Percentiles rank a stretch among this genome's conserved stretches.
Evolutionary conservation across 2,113 vertebrate species (phyloP).

Genomic region (Hipposideros armiger): DNA sequence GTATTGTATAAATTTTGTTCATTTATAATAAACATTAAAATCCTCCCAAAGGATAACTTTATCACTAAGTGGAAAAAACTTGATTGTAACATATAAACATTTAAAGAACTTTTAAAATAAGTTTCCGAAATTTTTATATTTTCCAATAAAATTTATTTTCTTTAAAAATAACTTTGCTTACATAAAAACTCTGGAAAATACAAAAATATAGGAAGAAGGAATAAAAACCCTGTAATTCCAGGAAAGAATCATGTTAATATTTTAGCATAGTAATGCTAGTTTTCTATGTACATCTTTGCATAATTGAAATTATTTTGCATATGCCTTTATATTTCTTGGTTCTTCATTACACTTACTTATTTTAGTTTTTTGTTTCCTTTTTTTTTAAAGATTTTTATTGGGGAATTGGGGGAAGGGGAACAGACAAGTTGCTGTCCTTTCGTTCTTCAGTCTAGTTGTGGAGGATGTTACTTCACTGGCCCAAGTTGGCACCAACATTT

Average conservation of each 20-base stretch:
- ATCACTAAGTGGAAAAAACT: not conserved
- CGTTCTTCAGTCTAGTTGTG: no score
- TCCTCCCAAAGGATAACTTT: constrained; percentile 18
- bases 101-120: not conserved
- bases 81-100: not conserved
- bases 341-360: not conserved
- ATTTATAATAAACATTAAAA: constrained; percentile 35
- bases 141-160: constrained; percentile 31
- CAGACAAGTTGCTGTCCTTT: no score
- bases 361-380: not conserved
- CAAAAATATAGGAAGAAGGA: not conserved
- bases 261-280: not conserved
- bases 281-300: not conserved
- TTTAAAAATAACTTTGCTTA: not conserved
- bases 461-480: no score
- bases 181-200: constrained; percentile 44
- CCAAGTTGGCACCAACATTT: no score
- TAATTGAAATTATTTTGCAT: not conserved
- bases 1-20: constrained; percentile 20
- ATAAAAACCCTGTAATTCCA: not conserved
- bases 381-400: no score
- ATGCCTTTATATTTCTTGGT: not conserved
- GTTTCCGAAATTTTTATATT: not conserved
- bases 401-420: no score
- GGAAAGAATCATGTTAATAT: not conserved